These are phyloP conservation scores for Apamea anceps DNA, from an alignment of 2,888 invertebrate species.

Conservation along the genomic window DNA sequence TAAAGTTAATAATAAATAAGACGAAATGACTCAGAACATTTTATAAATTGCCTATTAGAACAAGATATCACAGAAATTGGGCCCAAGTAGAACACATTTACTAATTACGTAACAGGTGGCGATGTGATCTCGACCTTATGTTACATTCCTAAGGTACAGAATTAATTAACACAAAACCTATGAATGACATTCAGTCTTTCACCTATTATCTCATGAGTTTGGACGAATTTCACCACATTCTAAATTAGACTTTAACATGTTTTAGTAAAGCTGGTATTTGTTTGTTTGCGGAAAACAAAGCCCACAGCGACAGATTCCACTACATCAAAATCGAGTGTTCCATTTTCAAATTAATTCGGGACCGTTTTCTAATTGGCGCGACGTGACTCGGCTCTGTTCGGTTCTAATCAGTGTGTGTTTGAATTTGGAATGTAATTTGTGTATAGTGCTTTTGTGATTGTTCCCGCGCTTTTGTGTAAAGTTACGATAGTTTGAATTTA, in stretches of 20 bases:
- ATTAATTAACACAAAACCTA: conserved; percentile 66
- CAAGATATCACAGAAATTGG: conserved; percentile 66
- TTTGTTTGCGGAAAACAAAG: conserved; percentile 58
- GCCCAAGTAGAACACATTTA: conserved; percentile 72
- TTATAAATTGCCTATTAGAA: conserved; percentile 65
- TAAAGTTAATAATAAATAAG: conserved; percentile 57
- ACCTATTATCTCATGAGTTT: conserved; percentile 69
- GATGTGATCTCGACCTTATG: conserved; percentile 58
- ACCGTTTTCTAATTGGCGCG: conserved; percentile 89
- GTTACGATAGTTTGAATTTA: conserved; percentile 71
- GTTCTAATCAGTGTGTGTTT: conserved; percentile 84
- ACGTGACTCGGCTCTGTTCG: conserved; percentile 86
- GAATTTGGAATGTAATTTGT: conserved; percentile 86
- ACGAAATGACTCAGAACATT: conserved; percentile 58
- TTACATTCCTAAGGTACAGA: conserved; percentile 62
- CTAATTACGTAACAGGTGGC: conserved; percentile 71
- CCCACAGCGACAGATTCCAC: conserved; percentile 82
- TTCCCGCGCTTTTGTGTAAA: conserved; percentile 73
- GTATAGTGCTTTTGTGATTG: conserved; percentile 78
- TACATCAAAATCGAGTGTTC: conserved; percentile 90
- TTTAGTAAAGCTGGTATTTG: conserved; percentile 58
- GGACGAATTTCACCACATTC: conserved; percentile 36
- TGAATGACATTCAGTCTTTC: conserved; percentile 75
- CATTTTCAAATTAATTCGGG: conserved; percentile 89
- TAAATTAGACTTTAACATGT: conserved; percentile 53